phyloP scores from a whole-genome alignment of 2,888 invertebrate genomes.

The Drosophila trichaetosa region DNA sequence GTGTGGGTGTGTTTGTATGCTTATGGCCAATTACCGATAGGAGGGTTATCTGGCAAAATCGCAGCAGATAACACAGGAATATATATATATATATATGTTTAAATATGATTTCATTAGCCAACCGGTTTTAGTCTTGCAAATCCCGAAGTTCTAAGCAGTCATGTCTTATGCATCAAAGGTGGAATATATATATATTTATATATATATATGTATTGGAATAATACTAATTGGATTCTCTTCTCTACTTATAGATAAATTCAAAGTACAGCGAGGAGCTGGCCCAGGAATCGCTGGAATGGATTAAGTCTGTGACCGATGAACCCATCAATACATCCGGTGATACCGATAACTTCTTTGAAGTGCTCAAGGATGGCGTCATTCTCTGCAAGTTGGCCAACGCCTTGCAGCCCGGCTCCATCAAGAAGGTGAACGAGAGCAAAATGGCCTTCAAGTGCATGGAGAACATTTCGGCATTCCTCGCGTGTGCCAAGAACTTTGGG shows the following conservation, averaged over 20 bases:
- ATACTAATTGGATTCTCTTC: not conserved
- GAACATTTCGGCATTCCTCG: conserved; percentile 97
- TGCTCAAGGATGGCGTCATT: conserved; percentile 94
- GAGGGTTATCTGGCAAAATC: conserved; percentile 55
- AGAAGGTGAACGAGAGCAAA: conserved; percentile 95
- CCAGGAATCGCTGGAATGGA: conserved; percentile 96
- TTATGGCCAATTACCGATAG: conserved; percentile 66
- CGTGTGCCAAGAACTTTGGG: conserved; percentile 92
- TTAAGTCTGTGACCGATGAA: conserved; percentile 93
- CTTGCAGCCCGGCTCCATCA: conserved; percentile 93
- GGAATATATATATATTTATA: not conserved
- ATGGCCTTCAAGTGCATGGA: conserved; percentile 99
- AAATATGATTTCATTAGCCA: conserved; percentile 41
- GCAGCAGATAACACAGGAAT: conserved; percentile 46
- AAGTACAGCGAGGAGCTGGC: conserved; percentile 98
- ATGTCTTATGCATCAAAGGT: conserved; percentile 68
- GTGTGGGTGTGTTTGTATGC: conserved; percentile 12
- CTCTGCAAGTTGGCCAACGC: conserved; percentile 96
- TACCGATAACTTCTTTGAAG: conserved; percentile 96
- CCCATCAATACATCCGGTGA: conserved; percentile 94
- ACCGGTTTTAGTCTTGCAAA: conserved; percentile 42
- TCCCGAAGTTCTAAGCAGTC: not conserved
- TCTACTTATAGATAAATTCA: conserved; percentile 92
- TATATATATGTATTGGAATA: not conserved
- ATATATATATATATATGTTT: conserved; percentile 23